Evolutionary conservation across 2,797 vertebrate genomes (phyloP).

Genomic region (Danio aesculapii): DNA sequence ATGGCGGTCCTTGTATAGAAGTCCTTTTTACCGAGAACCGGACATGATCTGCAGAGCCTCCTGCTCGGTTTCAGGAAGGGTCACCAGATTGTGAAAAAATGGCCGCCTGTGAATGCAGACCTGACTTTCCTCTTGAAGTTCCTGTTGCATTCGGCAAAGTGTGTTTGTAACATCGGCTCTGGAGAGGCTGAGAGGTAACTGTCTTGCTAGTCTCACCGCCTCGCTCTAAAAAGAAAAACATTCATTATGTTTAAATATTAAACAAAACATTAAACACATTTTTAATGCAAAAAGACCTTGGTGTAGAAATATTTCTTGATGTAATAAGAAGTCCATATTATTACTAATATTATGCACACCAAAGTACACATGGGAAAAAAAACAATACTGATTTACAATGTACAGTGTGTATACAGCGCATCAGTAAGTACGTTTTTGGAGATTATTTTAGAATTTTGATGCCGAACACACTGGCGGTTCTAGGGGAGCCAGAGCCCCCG

Average conservation of each 20-base stretch:
- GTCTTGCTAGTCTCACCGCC: conserved; percentile 90
- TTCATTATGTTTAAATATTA: not conserved
- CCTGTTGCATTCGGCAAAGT: conserved; percentile 83
- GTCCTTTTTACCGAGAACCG: conserved; percentile 48
- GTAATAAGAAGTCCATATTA: no score
- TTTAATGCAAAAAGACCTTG: not conserved
- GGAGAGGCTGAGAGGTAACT: conserved; percentile 85
- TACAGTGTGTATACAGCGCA: no score
- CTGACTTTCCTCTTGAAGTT: conserved; percentile 80
- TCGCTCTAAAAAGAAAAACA: conserved; percentile 81
- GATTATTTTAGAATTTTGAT: no score
- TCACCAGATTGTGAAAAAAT: conserved; percentile 85
- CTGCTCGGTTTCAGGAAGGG: conserved; percentile 80
- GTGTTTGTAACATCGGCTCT: conserved; percentile 87
- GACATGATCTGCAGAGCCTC: conserved; percentile 67
- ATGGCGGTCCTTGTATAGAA: not conserved
- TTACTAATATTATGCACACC: no score
- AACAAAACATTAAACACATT: not conserved
- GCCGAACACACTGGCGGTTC: no score
- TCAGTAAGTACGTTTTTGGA: no score
- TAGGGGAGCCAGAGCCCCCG: no score
- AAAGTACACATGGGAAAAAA: no score
- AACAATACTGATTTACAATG: no score
- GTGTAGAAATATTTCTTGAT: no score
- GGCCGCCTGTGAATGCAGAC: conserved; percentile 90